phyloP scores from a whole-genome alignment of 2,888 invertebrate genomes.

The Cataglyphis albicans region DNA sequence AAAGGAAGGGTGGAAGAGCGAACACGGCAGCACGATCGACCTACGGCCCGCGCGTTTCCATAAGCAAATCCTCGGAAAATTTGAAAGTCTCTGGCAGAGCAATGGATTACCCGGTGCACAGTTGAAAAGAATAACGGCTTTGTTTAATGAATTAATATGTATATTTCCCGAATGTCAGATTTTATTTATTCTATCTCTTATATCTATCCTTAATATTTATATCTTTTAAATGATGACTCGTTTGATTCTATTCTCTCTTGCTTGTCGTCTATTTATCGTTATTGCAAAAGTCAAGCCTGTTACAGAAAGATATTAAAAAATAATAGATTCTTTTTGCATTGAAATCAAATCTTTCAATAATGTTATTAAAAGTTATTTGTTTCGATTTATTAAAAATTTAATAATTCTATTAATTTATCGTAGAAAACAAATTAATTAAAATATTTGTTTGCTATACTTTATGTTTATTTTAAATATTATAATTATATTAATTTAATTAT shows the following conservation, averaged over 20 bases:
- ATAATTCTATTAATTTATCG: background rate
- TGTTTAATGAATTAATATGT: slow-evolving; percentile 55
- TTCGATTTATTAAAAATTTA: background rate
- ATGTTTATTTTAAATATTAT: background rate
- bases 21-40: slow-evolving; percentile 38
- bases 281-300: background rate
- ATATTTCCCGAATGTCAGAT: slow-evolving; percentile 24
- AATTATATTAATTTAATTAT: background rate
- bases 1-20: slow-evolving; percentile 39
- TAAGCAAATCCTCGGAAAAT: slow-evolving; percentile 63
- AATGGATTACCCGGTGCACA: slow-evolving; percentile 37
- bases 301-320: background rate
- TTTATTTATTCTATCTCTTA: background rate
- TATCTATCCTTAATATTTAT: background rate
- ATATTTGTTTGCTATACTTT: background rate
- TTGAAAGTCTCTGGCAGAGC: slow-evolving; percentile 55
- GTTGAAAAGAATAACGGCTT: slow-evolving; percentile 45
- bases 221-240: background rate
- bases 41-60: slow-evolving; percentile 54
- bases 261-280: background rate
- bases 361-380: background rate
- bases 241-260: background rate
- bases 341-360: background rate
- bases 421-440: background rate
- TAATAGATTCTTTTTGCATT: background rate